Evolutionary conservation across 2,888 invertebrate genomes (phyloP), one percentile per base, ranked within the genome.

Genomic region (Orgyia antiqua): DNA sequence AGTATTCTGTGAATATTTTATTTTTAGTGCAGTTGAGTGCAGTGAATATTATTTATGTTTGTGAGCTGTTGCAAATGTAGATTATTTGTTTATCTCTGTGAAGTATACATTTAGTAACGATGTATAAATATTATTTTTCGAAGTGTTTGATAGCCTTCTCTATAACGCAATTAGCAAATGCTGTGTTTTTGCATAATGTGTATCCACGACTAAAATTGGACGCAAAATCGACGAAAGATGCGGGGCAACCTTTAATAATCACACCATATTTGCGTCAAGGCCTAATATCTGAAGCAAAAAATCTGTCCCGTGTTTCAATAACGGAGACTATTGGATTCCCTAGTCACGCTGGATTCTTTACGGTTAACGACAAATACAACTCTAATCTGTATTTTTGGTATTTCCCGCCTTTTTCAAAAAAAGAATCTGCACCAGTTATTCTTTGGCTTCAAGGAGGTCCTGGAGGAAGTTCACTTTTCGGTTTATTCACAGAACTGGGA

Each of bases 371-470:
- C 38, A 69, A 66, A 2, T 84, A 70, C 45, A 72, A 88, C 33
- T 88, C 89, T 2, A 89, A 91, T 62, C 67, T 89, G 38, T 91
- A 89, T 63, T 90, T 91, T 67, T 91, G 91, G 91, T 91, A 89
- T 52, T 90, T 91, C 51, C 89, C 89, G 9, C 76, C 90, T 1
- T 71, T 80, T 51, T 70, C 64, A 4, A 68, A 71, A 23, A 56
- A 64, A 8, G 47, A 61, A 15, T 57, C 63, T 2, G 87, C 88
- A 0, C 89, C 89, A 1, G 65, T 89, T 1, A 31, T 88, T 1
- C 54, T 89, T 1, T 89, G 89, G 89, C 68, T 89, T 0, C 88
- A 89, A 67, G 89, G 89, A 1, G 89, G 89, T 0, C 89, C 89
- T 0, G 89, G 89, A 1, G 86, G 74, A 0, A 87, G 87, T 26